Evolutionary conservation across 2,888 invertebrate species (phyloP), one percentile per base, ranked within the genome.

Genomic region (Agrochola circellaris): DNA sequence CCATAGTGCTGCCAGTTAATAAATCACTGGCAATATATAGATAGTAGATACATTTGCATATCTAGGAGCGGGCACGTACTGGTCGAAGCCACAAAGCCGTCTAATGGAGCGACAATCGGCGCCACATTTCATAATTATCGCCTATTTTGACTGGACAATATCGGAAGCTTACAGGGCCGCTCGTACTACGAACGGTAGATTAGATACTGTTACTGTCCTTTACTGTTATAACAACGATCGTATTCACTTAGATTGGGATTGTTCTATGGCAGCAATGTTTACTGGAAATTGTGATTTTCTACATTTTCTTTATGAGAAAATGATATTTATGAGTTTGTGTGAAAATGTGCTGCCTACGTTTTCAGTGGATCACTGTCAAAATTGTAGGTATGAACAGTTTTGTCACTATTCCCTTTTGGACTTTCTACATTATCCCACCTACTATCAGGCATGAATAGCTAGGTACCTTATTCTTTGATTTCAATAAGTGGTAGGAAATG

Each of bases 41-140:
- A 87, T 83, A 83, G 81, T 79, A 82, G 77, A 89, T 90, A 92
- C 92, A 95, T 95, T 95, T 93, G 93, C 94, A 95, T 95, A 95
- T 94, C 95, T 93, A 91, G 93, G 87, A 89, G 90, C 89, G 75
- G 79, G 88, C 92, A 93, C 93, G 91, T 92, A 92, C 91, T 90
- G 90, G 84, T 81, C 87, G 87, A 88, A 90, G 91, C 92, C 91
- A 95, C 95, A 95, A 95, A 95, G 95, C 95, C 92, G 92, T 87
- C 92, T 95, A 95, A 96, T 95, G 93, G 94, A 88, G 91, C 93
- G 94, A 95, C 95, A 96, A 95, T 96, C 94, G 95, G 93, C 92
- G 93, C 93, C 92, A 95, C 94, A 96, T 95, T 94, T 96, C 96
- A 96, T 96, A 96, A 96, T 96, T 95, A 96, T 96, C 94, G 94